phyloP scores from a whole-genome alignment of 2,888 invertebrate genomes.

The Andrena minutula region DNA sequence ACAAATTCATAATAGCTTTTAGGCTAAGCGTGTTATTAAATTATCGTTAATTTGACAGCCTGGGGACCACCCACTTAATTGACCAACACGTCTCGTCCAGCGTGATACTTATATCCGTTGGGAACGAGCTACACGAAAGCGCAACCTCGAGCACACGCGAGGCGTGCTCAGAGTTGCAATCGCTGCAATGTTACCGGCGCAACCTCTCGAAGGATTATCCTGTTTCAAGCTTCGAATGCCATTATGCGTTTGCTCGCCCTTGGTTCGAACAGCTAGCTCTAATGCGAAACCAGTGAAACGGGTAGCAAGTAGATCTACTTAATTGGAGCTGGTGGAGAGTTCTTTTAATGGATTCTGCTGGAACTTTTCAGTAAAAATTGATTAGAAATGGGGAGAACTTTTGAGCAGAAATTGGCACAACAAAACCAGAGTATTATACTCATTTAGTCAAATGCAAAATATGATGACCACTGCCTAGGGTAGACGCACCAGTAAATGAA shows the following conservation, averaged over 20 bases:
- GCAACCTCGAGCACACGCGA: neutral
- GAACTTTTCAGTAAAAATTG: no score
- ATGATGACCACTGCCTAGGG: no score
- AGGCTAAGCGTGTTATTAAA: conserved; percentile 28
- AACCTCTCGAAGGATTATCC: conserved; percentile 27
- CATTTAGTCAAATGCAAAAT: no score
- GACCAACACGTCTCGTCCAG: neutral
- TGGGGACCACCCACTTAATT: conserved; percentile 34
- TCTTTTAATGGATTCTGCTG: no score
- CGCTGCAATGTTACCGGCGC: conserved; percentile 17
- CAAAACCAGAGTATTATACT: no score
- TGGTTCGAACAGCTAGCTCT: conserved; percentile 31
- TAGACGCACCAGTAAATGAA: no score
- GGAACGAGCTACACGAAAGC: conserved; percentile 16
- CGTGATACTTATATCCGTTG: conserved; percentile 8
- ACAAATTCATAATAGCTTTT: conserved; percentile 31
- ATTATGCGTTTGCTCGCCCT: conserved; percentile 31
- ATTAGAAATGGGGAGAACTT: no score
- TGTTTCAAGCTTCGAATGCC: conserved; percentile 17
- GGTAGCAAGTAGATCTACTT: neutral
- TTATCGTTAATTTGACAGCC: conserved; percentile 45
- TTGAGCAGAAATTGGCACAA: no score
- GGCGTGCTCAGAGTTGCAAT: neutral
- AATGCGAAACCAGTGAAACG: neutral
- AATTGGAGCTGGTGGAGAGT: no score